These are phyloP conservation scores for Druceiella hillmani DNA, from an alignment of 2,888 invertebrate genomes.

Conservation along the genomic window DNA sequence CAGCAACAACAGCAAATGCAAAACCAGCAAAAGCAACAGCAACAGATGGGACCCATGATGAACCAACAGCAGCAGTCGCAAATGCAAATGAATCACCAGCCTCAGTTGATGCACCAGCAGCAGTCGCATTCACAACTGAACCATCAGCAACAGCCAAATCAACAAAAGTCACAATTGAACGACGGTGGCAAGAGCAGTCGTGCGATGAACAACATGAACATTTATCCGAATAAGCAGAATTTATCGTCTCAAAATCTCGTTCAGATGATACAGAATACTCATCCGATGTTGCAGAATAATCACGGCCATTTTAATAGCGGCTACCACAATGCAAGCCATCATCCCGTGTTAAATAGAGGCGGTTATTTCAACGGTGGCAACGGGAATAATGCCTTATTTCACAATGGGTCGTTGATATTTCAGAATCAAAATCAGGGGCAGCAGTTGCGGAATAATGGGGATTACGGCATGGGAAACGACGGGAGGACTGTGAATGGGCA, in stretches of 20 bases:
- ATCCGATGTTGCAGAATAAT: constrained; percentile 38
- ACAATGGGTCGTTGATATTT: too few species aligned
- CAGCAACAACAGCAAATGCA: constrained; percentile 5
- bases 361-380: too few species aligned
- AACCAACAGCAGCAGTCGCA: constrained; percentile 20
- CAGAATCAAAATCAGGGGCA: too few species aligned
- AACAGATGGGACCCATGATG: neutral
- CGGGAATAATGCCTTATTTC: too few species aligned
- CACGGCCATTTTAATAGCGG: constrained; percentile 30
- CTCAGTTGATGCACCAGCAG: constrained; percentile 22
- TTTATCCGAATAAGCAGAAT: too few species aligned
- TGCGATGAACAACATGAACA: constrained; percentile 30
- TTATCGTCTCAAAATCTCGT: constrained; percentile 40
- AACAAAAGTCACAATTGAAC: neutral
- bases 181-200: constrained; percentile 32
- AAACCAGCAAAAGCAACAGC: neutral
- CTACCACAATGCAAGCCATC: constrained; percentile 42
- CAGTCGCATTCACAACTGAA: constrained; percentile 23
- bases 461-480: constrained; percentile 27
- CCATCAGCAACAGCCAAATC: constrained; percentile 16
- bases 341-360: constrained; percentile 37
- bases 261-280: constrained; percentile 43
- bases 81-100: constrained; percentile 18
- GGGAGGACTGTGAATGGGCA: too few species aligned
- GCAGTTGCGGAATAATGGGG: too few species aligned